A percentile compares a stretch with the other conserved stretches of the same genome.
Evolutionary conservation across 2,113 vertebrate species (phyloP).

Genomic region (Cryptomyrus ogoouensis): DNA sequence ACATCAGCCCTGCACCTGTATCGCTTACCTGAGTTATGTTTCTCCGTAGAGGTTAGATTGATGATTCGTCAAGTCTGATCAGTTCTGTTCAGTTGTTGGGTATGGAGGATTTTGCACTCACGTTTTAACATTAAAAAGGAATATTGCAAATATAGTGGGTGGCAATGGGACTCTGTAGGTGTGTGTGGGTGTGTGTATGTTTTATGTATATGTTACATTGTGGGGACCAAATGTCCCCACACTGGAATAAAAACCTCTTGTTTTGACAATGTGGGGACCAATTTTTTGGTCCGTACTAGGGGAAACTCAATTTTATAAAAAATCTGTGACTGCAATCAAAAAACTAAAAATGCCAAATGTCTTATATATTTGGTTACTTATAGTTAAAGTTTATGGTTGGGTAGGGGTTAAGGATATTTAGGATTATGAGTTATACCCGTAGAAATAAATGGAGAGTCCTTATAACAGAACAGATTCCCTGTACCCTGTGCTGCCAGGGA

Average conservation of each 20-base stretch:
- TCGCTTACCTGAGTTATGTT: background rate
- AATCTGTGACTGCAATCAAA: background rate
- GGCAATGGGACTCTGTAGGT: background rate
- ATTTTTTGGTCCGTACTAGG: background rate
- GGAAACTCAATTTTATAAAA: background rate
- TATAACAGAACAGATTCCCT: background rate
- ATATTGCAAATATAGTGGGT: background rate
- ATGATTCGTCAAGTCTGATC: background rate
- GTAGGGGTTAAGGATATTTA: background rate
- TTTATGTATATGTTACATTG: background rate
- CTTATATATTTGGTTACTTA: background rate
- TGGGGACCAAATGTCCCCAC: background rate
- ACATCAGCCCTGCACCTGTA: background rate
- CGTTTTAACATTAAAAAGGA: background rate
- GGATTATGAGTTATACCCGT: background rate
- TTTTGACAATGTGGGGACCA: background rate
- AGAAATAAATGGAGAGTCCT: background rate
- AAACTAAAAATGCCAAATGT: background rate
- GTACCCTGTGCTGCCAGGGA: background rate
- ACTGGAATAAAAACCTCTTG: background rate
- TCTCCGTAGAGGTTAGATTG: background rate
- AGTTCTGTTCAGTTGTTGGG: background rate
- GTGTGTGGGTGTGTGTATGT: background rate
- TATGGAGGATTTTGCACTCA: background rate
- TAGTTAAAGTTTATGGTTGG: background rate